Percentiles rank a stretch among this genome's conserved stretches.
These are phyloP conservation scores for Caenorhabditis zanzibari DNA, from an alignment of 2,888 invertebrate species.

Conservation along the genomic window DNA sequence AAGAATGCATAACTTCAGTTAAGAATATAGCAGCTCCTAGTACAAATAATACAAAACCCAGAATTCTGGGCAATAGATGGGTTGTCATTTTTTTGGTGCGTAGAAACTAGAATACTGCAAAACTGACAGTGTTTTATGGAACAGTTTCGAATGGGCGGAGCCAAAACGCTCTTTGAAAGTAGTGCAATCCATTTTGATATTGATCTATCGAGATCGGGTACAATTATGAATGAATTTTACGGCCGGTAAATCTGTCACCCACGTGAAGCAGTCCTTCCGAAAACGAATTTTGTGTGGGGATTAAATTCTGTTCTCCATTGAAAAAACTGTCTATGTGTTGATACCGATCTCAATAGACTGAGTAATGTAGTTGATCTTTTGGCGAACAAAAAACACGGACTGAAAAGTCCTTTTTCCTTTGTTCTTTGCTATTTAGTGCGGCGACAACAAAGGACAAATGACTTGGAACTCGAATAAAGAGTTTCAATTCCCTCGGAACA, in stretches of 20 bases:
- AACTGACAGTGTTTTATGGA: neutral
- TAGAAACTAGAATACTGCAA: neutral
- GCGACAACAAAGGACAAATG: conserved; percentile 42
- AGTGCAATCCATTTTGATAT: conserved; percentile 30
- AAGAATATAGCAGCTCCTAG: conserved; percentile 37
- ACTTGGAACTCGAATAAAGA: conserved; percentile 22
- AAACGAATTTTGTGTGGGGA: conserved; percentile 32
- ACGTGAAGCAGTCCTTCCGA: conserved; percentile 27
- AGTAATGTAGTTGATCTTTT: conserved; percentile 31
- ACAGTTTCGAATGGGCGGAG: conserved; percentile 15
- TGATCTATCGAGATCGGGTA: conserved; percentile 55
- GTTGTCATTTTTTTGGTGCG: conserved; percentile 17
- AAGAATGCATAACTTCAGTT: conserved; percentile 50
- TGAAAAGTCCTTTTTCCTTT: conserved; percentile 4
- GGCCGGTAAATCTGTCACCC: conserved; percentile 34
- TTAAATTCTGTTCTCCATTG: conserved; percentile 18
- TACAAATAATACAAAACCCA: conserved; percentile 42
- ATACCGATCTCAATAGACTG: conserved; percentile 36
- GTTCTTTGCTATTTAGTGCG: neutral
- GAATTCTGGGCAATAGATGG: conserved; percentile 38
- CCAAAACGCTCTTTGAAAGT: conserved; percentile 45
- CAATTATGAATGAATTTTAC: conserved; percentile 31
- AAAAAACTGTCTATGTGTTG: conserved; percentile 34
- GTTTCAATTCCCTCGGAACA: conserved; percentile 63
- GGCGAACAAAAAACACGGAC: neutral